Base-by-base conservation (phyloP, 2,888 invertebrate species). In the Salpingus planirostris region DNA sequence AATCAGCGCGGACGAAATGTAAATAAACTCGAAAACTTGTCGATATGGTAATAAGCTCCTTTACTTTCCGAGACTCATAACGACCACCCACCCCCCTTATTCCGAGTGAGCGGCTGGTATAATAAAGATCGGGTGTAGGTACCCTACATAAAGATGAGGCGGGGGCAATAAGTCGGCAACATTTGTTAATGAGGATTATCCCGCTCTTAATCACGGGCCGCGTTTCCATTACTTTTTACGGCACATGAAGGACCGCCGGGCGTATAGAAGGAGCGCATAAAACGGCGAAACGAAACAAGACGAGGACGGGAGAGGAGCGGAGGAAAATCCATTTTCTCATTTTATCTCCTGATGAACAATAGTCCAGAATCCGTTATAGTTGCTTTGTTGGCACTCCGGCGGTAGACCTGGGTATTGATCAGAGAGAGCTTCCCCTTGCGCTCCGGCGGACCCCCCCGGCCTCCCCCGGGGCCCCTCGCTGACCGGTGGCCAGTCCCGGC, bases 391-490 rank as follows among this genome's bases (percentile, higher is more conserved):
- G 63, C 64, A 64, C 62, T 64, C 62, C 61, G 62, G 63, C 60
- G 64, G 63, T 63, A 63, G 64, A 63, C 65, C 64, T 64, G 64
- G 61, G 64, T 65, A 65, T 65, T 64, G 65, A 65, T 65, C 65
- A 65, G 64, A 55, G 56, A 47, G 64, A 55, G 56, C 46, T 38
- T 42, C 51, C 48, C 54, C 55, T 53, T 50, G 50, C 47, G 38
- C 43, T 33, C 43, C 31, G 31, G 43, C 33, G 34, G 37, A 42
- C 34, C 25, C 25, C 44, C 44, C 43, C 44, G 49, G 42, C 44
- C 55, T 58, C 57, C 58, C 57, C 55, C 57, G 55, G 47, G 51
- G 52, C 52, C 50, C 58, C 59, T 11, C 18, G 18, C 60, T 62
- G 64, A 63, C 62, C 63, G 59, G 59, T 60, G 61, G 59, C 57